Conservation (phyloP, 2,797 vertebrate genomes). For the Muscicapa striata region DNA sequence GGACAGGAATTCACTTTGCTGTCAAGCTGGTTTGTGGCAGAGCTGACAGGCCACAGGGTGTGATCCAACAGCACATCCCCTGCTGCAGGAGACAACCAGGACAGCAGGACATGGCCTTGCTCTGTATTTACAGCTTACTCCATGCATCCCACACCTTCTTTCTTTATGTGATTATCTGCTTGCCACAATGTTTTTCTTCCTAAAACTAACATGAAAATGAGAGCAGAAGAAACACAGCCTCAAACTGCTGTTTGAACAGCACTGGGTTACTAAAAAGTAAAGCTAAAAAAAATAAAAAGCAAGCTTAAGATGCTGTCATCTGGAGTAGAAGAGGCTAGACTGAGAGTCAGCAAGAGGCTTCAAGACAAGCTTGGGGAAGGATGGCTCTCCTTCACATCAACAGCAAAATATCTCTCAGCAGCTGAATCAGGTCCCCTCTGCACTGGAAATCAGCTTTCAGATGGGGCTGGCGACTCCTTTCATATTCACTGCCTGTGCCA, state of each 20-base stretch:
- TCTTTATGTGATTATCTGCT: neutral
- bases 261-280: neutral
- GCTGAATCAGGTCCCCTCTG: neutral
- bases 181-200: constrained; percentile 44
- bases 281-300: neutral
- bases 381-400: neutral
- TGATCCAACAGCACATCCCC: neutral
- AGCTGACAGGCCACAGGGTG: neutral
- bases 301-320: neutral
- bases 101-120: neutral
- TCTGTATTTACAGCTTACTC: neutral
- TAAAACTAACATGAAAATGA: constrained; percentile 23
- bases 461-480: neutral
- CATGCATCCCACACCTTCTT: neutral
- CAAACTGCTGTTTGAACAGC: constrained; percentile 9
- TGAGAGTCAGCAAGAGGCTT: neutral
- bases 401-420: constrained; percentile 12
- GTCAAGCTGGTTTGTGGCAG: neutral
- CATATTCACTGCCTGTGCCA: neutral
- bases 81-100: neutral
- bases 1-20: neutral
- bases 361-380: neutral
- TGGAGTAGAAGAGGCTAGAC: neutral
- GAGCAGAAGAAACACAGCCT: neutral
- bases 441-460: neutral